Evolutionary conservation across 2,888 invertebrate species (phyloP), one percentile per base, ranked within the genome.

Genomic region (Hirtodrosophila alboralis): DNA sequence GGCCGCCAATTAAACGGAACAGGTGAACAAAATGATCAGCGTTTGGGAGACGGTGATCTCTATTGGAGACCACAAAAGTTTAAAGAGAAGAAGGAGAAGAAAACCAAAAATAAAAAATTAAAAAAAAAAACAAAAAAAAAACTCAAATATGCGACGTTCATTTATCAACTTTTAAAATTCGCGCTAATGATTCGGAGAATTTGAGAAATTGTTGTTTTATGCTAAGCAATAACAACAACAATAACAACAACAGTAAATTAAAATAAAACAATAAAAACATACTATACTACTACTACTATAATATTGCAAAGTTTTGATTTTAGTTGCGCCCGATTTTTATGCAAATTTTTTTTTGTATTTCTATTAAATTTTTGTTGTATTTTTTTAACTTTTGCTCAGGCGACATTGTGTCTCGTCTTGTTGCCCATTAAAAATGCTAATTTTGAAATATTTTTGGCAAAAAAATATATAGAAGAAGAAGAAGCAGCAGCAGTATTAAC

Each of bases 341-440:
- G 76, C 65, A 71, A 78, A 78, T 73, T 23, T 16, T n/a, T n/a
- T 12, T 14, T 44, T 57, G 38, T 31, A 44, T 63, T 61, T 54
- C 43, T 37, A 54, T 61, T 48, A 9, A 41, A 59, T 47, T 27
- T 51, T 44, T 13, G n/a, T n/a, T n/a, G n/a, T n/a, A n/a, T n/a
- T n/a, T n/a, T n/a, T n/a, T n/a, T n/a, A 37, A 6, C 60, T 59
- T 45, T 48, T 56, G 8, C 30, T 38, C 58, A 70, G 81, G 81
- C 81, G 81, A 84, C 81, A 83, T 70, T 84, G 62, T 84, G 81
- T 83, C 81, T 83, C 81, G 81, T 59, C 75, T 59, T 63, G 64
- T 80, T 74, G 71, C 61, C 66, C 64, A 85, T 85, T 79, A 80
- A 74, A 79, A 74, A 85, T 85, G 79, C 75, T 75, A 79, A 84